A percentile compares a stretch with the other conserved stretches of the same genome.
Conservation (phyloP, 2,797 vertebrate genomes). For the Phrynocephalus forsythii region DNA sequence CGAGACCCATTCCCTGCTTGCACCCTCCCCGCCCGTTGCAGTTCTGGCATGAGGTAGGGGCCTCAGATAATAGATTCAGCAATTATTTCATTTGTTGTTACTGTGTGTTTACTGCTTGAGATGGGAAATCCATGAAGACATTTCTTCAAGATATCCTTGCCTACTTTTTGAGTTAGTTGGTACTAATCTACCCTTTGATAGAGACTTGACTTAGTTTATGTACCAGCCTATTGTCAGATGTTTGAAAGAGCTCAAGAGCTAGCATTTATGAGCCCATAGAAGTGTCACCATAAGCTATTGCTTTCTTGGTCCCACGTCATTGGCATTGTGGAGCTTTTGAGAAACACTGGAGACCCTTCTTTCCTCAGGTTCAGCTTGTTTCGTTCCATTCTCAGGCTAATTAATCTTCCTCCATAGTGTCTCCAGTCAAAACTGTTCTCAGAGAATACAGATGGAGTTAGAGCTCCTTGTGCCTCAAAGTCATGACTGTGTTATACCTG, state of each 20-base stretch:
- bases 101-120: not conserved
- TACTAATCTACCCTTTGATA: slow-evolving; percentile 6
- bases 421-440: not conserved
- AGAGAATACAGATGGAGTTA: not conserved
- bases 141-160: not conserved
- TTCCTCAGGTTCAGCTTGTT: not conserved
- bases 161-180: not conserved
- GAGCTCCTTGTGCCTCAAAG: not conserved
- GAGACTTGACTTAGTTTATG: slow-evolving; percentile 27
- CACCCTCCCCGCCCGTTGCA: too few relatives aligned
- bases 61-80: not conserved
- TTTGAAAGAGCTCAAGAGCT: not conserved
- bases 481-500: not conserved
- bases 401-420: not conserved
- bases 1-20: too few relatives aligned
- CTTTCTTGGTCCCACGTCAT: not conserved
- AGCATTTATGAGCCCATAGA: slow-evolving; percentile 26
- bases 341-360: not conserved
- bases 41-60: not conserved
- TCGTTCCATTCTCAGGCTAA: not conserved
- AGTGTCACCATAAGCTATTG: slow-evolving; percentile 29
- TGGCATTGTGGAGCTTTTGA: slow-evolving; percentile 6
- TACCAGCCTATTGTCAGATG: slow-evolving; percentile 19
- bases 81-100: not conserved
- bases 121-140: not conserved